These are phyloP conservation scores for Lycophotia porphyrea DNA, from an alignment of 2,888 invertebrate species.

Conservation along the genomic window DNA sequence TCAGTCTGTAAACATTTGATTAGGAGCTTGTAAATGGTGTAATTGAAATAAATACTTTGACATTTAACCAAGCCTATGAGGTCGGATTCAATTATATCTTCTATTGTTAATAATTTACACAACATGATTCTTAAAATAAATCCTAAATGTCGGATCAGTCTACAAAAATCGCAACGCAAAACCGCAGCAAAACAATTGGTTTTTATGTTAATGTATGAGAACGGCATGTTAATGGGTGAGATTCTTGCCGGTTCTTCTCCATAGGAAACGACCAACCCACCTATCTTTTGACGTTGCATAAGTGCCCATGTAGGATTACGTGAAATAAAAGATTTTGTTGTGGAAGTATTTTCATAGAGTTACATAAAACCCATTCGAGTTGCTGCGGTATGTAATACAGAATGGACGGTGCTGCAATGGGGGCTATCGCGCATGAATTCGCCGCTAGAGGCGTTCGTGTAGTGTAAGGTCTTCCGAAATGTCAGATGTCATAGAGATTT, in stretches of 20 bases:
- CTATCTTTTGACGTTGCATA: background rate
- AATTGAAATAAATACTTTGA: conserved; percentile 35
- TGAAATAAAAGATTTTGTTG: too few species aligned
- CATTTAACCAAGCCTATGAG: conserved; percentile 18
- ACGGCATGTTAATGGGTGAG: too few species aligned
- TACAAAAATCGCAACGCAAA: background rate
- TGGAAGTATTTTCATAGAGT: background rate
- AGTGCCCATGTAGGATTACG: background rate
- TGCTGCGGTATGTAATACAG: background rate
- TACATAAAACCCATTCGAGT: background rate
- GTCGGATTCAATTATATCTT: conserved; percentile 8
- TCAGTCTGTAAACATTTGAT: background rate
- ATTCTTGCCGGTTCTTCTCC: background rate
- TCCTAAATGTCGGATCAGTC: background rate
- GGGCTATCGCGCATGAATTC: too few species aligned
- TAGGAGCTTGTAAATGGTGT: background rate
- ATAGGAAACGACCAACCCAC: background rate
- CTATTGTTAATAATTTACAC: background rate
- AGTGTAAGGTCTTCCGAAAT: too few species aligned
- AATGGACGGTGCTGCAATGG: background rate
- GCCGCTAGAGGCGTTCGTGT: too few species aligned
- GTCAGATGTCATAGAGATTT: too few species aligned
- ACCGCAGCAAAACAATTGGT: background rate
- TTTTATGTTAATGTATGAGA: background rate
- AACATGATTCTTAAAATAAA: background rate